A percentile compares a stretch with the other conserved stretches of the same genome.
phyloP scores from a whole-genome alignment of 2,797 vertebrate species.

The Catamblyrhynchus diadema region DNA sequence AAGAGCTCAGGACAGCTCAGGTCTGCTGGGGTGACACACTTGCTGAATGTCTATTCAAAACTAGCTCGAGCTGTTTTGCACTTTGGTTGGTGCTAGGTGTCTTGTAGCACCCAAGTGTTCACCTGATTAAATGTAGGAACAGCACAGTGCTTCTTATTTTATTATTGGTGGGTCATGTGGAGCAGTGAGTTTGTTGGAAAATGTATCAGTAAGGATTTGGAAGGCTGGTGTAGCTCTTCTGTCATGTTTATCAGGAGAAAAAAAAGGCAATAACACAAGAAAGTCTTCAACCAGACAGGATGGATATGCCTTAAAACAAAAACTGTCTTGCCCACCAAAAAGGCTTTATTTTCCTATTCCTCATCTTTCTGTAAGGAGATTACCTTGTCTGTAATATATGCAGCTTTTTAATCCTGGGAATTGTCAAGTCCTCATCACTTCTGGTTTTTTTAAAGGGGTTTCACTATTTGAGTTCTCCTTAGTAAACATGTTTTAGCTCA shows the following conservation, averaged over 20 bases:
- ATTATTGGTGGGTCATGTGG: background rate
- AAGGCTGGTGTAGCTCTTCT: background rate
- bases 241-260: background rate
- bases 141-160: background rate
- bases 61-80: background rate
- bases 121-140: background rate
- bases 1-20: background rate
- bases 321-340: background rate
- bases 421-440: background rate
- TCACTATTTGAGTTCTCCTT: background rate
- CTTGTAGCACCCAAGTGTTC: background rate
- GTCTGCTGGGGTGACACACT: background rate
- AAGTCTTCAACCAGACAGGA: background rate
- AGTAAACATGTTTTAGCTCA: background rate
- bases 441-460: background rate
- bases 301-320: slow-evolving; percentile 10
- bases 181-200: background rate
- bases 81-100: background rate
- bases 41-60: background rate
- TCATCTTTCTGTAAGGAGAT: slow-evolving; percentile 18
- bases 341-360: background rate
- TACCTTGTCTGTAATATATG: slow-evolving; percentile 9
- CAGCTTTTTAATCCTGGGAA: slow-evolving; percentile 41
- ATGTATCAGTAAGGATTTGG: background rate
- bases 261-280: background rate